These are phyloP conservation scores for Mobula hypostoma DNA, from an alignment of 2,113 vertebrate species.

Conservation along the genomic window DNA sequence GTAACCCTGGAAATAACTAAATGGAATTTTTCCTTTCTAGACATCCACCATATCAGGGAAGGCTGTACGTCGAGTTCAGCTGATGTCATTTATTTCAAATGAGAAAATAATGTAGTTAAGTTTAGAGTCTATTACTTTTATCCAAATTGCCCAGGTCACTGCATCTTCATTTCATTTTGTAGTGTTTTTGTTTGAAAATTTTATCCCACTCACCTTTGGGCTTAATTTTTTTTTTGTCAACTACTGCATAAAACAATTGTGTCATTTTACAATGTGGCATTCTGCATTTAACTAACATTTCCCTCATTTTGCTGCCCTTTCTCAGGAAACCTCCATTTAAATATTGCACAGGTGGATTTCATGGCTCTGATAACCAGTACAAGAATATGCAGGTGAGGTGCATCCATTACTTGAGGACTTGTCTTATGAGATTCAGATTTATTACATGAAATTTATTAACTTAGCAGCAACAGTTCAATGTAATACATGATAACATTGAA, in stretches of 20 bases:
- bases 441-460: no score
- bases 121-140: not conserved
- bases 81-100: not conserved
- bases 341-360: conserved; percentile 74
- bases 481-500: no score
- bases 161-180: not conserved
- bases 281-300: not conserved
- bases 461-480: no score
- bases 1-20: not conserved
- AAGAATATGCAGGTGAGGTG: conserved; percentile 87
- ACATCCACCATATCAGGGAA: not conserved
- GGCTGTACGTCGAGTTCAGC: not conserved
- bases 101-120: not conserved
- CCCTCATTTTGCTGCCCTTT: not conserved
- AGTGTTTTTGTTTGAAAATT: not conserved
- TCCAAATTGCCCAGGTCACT: not conserved
- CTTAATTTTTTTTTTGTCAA: not conserved
- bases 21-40: not conserved
- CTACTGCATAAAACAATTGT: not conserved
- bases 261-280: not conserved
- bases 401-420: not conserved
- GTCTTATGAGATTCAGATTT: not conserved
- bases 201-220: not conserved
- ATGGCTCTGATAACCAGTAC: conserved; percentile 86
- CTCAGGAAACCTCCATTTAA: conserved; percentile 55